Conservation (phyloP, 2,797 vertebrate genomes). For the Odontamblyopus rebecca region DNA sequence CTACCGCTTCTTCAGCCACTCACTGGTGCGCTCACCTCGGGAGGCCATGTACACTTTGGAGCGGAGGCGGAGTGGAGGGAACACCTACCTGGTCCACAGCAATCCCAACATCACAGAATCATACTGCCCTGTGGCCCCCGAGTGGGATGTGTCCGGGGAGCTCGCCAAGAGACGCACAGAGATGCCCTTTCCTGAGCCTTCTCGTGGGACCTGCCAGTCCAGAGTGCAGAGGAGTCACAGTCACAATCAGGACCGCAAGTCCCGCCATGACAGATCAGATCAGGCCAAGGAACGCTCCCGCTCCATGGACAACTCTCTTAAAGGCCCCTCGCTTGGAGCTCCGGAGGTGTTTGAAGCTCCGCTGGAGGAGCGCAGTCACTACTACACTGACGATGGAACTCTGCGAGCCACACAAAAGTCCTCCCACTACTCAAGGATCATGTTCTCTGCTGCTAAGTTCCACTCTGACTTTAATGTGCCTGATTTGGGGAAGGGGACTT, state of each 20-base stretch:
- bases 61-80: constrained; percentile 82
- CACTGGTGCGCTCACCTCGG: constrained; percentile 90
- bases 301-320: constrained; percentile 97
- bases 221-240: constrained; percentile 98
- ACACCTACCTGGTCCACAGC: constrained; percentile 93
- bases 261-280: constrained; percentile 91
- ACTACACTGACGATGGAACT: constrained; percentile 93
- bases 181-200: constrained; percentile 98
- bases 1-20: constrained; percentile 93
- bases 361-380: constrained; percentile 91
- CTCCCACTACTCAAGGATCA: constrained; percentile 90
- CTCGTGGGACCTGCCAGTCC: constrained; percentile 94
- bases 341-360: constrained; percentile 91
- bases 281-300: constrained; percentile 98
- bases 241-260: constrained; percentile 98
- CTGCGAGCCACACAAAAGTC: constrained; percentile 88
- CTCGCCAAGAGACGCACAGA: constrained; percentile 96
- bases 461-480: constrained; percentile 94
- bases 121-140: constrained; percentile 94
- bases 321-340: constrained; percentile 88
- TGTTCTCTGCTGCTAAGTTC: constrained; percentile 89
- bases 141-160: constrained; percentile 98
- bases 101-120: constrained; percentile 93
- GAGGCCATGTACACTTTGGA: constrained; percentile 96
- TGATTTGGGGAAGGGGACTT: constrained; percentile 85